phyloP scores from a whole-genome alignment of 2,113 vertebrate genomes.

The Pseudopipra pipra region DNA sequence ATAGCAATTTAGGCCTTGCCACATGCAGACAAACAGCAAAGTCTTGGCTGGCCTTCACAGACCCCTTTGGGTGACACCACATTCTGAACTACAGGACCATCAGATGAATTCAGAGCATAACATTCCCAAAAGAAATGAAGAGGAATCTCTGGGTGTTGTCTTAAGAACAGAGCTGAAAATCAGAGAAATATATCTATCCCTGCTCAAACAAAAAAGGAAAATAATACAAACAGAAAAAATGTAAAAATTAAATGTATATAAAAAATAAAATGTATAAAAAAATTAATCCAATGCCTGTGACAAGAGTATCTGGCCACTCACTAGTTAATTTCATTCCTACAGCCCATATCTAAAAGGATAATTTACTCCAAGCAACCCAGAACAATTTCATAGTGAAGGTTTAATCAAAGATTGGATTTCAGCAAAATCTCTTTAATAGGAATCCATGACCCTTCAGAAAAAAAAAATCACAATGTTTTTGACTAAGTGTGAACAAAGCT shows the following conservation, averaged over 20 bases:
- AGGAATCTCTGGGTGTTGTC: neutral
- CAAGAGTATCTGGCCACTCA: neutral
- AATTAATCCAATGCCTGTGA: neutral
- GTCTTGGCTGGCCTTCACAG: neutral
- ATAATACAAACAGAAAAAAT: neutral
- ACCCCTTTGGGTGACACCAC: neutral
- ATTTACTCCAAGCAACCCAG: conserved; percentile 25
- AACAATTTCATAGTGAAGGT: conserved; percentile 35
- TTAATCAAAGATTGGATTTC: conserved; percentile 50
- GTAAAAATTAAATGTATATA: neutral
- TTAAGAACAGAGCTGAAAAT: neutral
- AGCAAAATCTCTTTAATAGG: conserved; percentile 38
- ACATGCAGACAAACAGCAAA: neutral
- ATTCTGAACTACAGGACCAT: neutral
- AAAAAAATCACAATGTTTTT: neutral
- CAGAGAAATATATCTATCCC: neutral
- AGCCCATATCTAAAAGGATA: neutral
- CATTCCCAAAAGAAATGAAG: neutral
- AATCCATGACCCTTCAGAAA: conserved; percentile 32
- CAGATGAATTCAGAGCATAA: neutral
- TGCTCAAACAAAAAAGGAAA: neutral
- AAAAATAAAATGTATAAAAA: neutral
- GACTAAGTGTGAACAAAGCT: conserved; percentile 24
- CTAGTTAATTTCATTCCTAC: neutral
- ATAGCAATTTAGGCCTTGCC: neutral